Evolutionary conservation across 1,140 invertebrate genomes (phyloP).

Genomic region (Drosophila virilis): DNA sequence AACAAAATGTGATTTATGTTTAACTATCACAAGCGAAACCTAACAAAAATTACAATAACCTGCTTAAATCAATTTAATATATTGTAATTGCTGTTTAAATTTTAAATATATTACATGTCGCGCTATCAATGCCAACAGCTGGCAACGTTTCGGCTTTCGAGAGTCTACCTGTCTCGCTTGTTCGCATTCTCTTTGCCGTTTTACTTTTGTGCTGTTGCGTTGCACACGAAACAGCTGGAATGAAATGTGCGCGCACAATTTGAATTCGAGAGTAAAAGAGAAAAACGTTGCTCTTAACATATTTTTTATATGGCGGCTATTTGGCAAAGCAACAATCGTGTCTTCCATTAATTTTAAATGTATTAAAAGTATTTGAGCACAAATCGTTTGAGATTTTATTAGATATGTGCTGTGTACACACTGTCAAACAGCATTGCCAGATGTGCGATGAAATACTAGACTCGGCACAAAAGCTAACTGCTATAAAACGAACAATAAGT

Average conservation of each 20-base stretch:
- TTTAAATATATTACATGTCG: background rate
- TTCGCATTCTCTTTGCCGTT: conserved; percentile 21
- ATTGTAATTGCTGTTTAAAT: background rate
- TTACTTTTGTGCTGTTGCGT: conserved; percentile 32
- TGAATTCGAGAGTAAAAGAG: background rate
- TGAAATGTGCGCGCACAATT: conserved; percentile 32
- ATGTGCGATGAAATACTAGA: background rate
- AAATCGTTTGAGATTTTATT: background rate
- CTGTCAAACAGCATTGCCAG: conserved; percentile 14
- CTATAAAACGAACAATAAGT: conserved; percentile 5
- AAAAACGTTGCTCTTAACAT: background rate
- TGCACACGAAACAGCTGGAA: conserved; percentile 37
- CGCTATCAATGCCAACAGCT: conserved; percentile 9
- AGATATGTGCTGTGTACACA: conserved; percentile 9
- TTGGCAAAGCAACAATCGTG: background rate
- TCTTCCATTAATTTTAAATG: background rate
- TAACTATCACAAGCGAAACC: background rate
- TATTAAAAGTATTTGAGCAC: background rate
- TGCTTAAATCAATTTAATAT: background rate
- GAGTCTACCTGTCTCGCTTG: conserved; percentile 33
- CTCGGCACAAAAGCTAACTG: conserved; percentile 9
- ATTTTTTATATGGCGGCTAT: background rate
- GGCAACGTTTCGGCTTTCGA: conserved; percentile 32
- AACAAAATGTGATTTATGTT: background rate
- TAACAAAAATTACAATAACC: background rate